These are phyloP conservation scores for Lordiphosa collinella DNA, from an alignment of 1,140 invertebrate species.

Conservation along the genomic window DNA sequence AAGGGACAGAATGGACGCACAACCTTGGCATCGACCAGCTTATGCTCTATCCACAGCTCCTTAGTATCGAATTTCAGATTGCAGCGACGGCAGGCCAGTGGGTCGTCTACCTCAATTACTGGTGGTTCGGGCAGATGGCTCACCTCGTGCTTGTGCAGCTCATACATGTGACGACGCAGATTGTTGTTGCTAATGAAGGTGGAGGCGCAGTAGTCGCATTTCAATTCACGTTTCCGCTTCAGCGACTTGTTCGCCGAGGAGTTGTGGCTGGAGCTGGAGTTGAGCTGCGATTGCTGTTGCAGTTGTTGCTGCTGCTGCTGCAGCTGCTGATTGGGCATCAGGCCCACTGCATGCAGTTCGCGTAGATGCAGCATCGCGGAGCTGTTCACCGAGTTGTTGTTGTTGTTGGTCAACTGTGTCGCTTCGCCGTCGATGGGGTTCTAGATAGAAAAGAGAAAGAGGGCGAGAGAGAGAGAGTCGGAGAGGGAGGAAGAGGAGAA, in stretches of 20 bases:
- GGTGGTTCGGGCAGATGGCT: constrained; percentile 63
- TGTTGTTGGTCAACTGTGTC: constrained; percentile 66
- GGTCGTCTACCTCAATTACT: constrained; percentile 59
- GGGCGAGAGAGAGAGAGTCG: not conserved
- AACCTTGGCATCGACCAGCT: constrained; percentile 67
- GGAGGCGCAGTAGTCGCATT: constrained; percentile 77
- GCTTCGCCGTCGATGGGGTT: constrained; percentile 73
- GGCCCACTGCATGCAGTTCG: constrained; percentile 76
- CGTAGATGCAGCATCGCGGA: constrained; percentile 64
- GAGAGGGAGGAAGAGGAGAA: constrained; percentile 11
- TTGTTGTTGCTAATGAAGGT: constrained; percentile 79
- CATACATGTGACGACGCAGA: constrained; percentile 74
- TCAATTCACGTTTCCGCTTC: constrained; percentile 75
- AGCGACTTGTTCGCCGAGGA: constrained; percentile 49
- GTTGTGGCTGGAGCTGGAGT: constrained; percentile 21
- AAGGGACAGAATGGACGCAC: constrained; percentile 73
- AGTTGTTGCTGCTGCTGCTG: constrained; percentile 31
- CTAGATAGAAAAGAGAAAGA: constrained; percentile 5
- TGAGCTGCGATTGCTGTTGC: constrained; percentile 12
- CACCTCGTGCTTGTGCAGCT: constrained; percentile 78
- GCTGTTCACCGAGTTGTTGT: constrained; percentile 46
- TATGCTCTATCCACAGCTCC: constrained; percentile 77
- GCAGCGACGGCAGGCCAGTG: constrained; percentile 62
- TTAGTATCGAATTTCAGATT: constrained; percentile 59
- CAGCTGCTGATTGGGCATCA: constrained; percentile 69